These are phyloP conservation scores for Clavelina lepadiformis DNA, from an alignment of 23 tunicate species.

Conservation along the genomic window DNA sequence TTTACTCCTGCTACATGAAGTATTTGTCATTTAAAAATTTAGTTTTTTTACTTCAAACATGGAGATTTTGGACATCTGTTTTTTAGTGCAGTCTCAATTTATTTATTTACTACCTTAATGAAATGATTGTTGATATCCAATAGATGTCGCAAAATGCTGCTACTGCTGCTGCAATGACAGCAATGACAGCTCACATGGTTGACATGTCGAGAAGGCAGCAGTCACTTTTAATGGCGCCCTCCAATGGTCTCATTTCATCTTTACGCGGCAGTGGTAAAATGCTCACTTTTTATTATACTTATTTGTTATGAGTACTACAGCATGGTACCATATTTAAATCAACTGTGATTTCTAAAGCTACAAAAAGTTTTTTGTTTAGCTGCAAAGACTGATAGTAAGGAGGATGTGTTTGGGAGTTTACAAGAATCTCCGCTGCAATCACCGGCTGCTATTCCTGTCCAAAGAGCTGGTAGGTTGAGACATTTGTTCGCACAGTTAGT, in stretches of 20 bases:
- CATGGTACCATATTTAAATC: too few relatives aligned
- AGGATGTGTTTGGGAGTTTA: constrained; percentile 46
- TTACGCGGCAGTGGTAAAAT: too few relatives aligned
- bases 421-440: constrained; percentile 87
- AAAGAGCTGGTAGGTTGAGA: constrained; percentile 30
- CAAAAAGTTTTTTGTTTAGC: not conserved
- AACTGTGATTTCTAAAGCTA: too few relatives aligned
- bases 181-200: constrained; percentile 71
- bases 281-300: too few relatives aligned
- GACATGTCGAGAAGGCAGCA: constrained; percentile 48
- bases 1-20: too few relatives aligned
- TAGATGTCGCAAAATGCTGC: constrained; percentile 44
- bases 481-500: not conserved
- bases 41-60: too few relatives aligned
- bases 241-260: constrained; percentile 10
- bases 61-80: too few relatives aligned
- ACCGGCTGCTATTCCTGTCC: constrained; percentile 32
- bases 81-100: not conserved
- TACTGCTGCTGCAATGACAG: constrained; percentile 57
- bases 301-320: too few relatives aligned
- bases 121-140: not conserved
- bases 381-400: constrained; percentile 32
- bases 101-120: not conserved
- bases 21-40: too few relatives aligned
- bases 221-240: constrained; percentile 13